These are phyloP conservation scores for Arrhamphus sclerolepis DNA, from an alignment of 2,797 vertebrate species.

Conservation along the genomic window DNA sequence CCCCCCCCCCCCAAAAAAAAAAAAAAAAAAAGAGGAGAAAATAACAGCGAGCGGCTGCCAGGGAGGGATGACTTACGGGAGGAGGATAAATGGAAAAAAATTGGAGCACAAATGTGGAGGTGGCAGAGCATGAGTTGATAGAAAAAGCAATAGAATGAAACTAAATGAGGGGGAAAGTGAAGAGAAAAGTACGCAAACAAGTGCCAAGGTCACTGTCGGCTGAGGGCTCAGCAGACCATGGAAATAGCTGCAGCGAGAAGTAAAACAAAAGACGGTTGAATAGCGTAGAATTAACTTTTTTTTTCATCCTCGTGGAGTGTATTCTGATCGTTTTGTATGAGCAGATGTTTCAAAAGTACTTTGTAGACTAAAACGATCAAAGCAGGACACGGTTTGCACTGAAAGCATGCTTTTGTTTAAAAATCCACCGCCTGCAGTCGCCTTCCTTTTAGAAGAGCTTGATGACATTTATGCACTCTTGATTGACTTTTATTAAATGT, in stretches of 20 bases:
- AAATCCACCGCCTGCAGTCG: too few relatives aligned
- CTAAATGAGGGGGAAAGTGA: slow-evolving; percentile 52
- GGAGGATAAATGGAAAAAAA: slow-evolving; percentile 49
- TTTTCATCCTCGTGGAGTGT: slow-evolving; percentile 1
- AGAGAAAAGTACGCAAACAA: slow-evolving; percentile 53
- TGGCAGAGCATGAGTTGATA: slow-evolving; percentile 50
- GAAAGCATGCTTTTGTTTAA: too few relatives aligned
- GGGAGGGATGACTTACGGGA: slow-evolving; percentile 40
- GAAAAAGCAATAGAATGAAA: slow-evolving; percentile 54
- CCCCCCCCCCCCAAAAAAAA: too few relatives aligned
- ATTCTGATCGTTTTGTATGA: slow-evolving; percentile 1
- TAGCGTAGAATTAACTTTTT: not conserved
- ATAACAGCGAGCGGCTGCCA: slow-evolving; percentile 47
- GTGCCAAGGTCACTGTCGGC: slow-evolving; percentile 35
- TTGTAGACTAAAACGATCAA: too few relatives aligned
- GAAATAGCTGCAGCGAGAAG: slow-evolving; percentile 1
- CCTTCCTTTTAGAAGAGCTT: too few relatives aligned
- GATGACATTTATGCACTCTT: too few relatives aligned
- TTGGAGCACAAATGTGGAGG: slow-evolving; percentile 46
- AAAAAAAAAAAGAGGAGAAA: slow-evolving; percentile 42
- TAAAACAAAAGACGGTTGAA: slow-evolving; percentile 22
- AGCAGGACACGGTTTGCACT: too few relatives aligned
- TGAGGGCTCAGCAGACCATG: slow-evolving; percentile 28
- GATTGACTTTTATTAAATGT: too few relatives aligned
- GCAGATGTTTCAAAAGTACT: not conserved